Conservation (phyloP, 2,113 vertebrate genomes). For the Melanerpes aurifrons region DNA sequence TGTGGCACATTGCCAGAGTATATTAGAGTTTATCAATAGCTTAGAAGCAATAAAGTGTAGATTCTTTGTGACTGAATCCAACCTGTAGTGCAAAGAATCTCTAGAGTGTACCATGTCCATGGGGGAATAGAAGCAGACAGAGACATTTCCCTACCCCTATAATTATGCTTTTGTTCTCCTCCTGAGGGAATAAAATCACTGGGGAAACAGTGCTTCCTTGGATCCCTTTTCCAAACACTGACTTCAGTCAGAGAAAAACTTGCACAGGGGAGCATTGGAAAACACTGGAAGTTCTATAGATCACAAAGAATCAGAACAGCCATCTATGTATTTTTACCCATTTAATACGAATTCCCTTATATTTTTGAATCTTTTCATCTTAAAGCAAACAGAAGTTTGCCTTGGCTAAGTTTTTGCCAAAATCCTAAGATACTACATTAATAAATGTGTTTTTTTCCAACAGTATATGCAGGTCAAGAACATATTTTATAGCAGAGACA, state of each 20-base stretch:
- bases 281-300: neutral
- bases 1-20: neutral
- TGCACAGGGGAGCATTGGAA: neutral
- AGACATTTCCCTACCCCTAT: fast-evolving
- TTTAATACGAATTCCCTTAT: neutral
- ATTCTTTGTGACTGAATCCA: neutral
- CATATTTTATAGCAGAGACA: constrained; percentile 23
- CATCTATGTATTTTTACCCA: neutral
- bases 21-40: too few relatives aligned
- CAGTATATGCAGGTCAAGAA: neutral
- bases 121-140: fast-evolving
- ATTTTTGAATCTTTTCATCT: neutral
- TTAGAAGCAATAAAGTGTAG: neutral
- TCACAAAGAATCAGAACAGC: neutral
- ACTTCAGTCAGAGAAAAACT: neutral
- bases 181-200: neutral
- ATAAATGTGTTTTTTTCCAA: neutral
- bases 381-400: neutral
- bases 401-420: neutral
- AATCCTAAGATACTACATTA: neutral
- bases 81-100: neutral
- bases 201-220: neutral
- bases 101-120: neutral
- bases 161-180: neutral
- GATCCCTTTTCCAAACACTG: neutral